phyloP scores from a whole-genome alignment of 2,797 vertebrate genomes.

The Bovichtus diacanthus region DNA sequence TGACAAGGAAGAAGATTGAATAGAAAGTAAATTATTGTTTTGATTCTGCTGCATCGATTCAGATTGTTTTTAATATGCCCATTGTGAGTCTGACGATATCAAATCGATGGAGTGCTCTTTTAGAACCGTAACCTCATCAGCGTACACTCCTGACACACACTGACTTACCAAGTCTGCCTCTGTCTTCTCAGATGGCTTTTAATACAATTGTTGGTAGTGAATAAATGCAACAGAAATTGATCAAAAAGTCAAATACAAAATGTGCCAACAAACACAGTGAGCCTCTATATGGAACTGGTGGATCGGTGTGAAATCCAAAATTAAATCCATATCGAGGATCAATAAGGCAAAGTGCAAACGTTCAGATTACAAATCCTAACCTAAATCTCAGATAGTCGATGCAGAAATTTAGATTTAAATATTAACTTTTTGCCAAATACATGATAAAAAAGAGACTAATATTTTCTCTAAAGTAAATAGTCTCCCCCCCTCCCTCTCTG shows the following conservation, averaged over 20 bases:
- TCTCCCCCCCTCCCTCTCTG: not conserved
- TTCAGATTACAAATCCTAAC: not conserved
- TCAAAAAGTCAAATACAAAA: not conserved
- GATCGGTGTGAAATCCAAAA: not conserved
- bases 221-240: slow-evolving; percentile 4
- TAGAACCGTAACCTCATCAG: no score
- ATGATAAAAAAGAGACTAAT: not conserved
- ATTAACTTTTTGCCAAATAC: not conserved
- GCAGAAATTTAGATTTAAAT: not conserved
- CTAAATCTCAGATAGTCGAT: not conserved
- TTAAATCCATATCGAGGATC: not conserved
- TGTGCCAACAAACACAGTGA: not conserved
- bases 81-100: not conserved
- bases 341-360: slow-evolving; percentile 11
- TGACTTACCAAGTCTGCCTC: not conserved
- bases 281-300: not conserved
- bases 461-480: slow-evolving; percentile 16
- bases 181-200: not conserved
- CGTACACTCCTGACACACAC: not conserved
- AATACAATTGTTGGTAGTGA: not conserved
- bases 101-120: not conserved
- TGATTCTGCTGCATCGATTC: not conserved
- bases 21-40: no score
- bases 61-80: no score
- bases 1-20: not conserved